Conservation (phyloP, 1,140 invertebrate genomes). For the Pogonomyrmex californicus region DNA sequence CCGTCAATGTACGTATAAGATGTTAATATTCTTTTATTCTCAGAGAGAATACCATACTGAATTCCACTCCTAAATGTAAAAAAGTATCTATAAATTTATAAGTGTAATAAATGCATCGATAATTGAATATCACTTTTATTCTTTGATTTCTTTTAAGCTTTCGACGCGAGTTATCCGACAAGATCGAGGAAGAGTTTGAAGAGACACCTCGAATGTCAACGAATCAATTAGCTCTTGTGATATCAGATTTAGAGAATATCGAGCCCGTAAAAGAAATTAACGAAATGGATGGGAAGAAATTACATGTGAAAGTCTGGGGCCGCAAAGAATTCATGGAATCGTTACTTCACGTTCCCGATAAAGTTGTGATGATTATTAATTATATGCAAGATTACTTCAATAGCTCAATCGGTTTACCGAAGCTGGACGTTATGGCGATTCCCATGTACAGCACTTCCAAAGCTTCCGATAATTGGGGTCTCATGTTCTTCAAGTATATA, state of each 20-base stretch:
- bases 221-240: constrained; percentile 93
- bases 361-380: constrained; percentile 89
- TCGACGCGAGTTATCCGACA: constrained; percentile 68
- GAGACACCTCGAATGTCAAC: constrained; percentile 94
- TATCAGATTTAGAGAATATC: constrained; percentile 91
- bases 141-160: constrained; percentile 72
- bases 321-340: constrained; percentile 90
- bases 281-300: constrained; percentile 77
- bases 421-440: constrained; percentile 94
- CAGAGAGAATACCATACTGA: neutral
- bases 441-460: constrained; percentile 92
- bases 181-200: constrained; percentile 90
- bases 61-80: neutral
- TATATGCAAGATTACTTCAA: constrained; percentile 91
- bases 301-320: constrained; percentile 90
- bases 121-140: neutral
- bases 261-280: constrained; percentile 77
- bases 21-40: neutral
- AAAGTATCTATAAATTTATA: neutral
- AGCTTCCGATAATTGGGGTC: constrained; percentile 92
- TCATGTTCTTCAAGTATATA: constrained; percentile 92
- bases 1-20: constrained; percentile 88
- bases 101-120: neutral
- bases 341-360: constrained; percentile 89
- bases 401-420: constrained; percentile 90